phyloP scores from a whole-genome alignment of 2,888 invertebrate species.

The Habroteleia sp. region DNA sequence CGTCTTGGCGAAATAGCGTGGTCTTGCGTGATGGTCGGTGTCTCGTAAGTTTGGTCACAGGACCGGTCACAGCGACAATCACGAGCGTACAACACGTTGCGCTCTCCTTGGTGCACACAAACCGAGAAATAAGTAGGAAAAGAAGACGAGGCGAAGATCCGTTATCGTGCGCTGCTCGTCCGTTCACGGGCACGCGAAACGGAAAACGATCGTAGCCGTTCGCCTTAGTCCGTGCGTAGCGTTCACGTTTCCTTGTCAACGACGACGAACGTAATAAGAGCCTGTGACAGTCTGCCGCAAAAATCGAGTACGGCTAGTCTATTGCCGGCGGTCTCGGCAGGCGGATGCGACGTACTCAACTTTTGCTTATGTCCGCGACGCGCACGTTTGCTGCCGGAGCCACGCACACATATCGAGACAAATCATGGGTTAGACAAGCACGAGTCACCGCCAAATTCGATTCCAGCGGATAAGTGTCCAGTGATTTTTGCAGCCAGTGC shows the following conservation, averaged over 20 bases:
- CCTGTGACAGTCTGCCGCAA: constrained; percentile 30
- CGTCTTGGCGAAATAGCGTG: neutral
- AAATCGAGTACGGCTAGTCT: constrained; percentile 55
- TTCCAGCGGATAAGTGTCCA: too few species aligned
- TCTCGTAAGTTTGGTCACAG: constrained; percentile 7
- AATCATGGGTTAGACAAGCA: too few species aligned
- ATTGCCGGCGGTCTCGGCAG: constrained; percentile 61
- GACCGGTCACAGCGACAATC: constrained; percentile 15
- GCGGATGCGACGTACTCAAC: constrained; percentile 32
- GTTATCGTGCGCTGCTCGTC: constrained; percentile 21
- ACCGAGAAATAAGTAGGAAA: constrained; percentile 27
- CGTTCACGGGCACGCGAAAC: constrained; percentile 36
- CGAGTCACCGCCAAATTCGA: too few species aligned
- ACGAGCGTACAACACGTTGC: too few species aligned
- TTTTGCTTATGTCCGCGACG: constrained; percentile 3
- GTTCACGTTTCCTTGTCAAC: constrained; percentile 27
- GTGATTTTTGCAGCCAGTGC: too few species aligned
- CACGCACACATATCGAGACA: constrained; percentile 12
- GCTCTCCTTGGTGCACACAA: neutral
- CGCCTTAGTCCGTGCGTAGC: constrained; percentile 9
- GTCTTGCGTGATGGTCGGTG: constrained; percentile 10
- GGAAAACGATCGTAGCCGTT: constrained; percentile 30
- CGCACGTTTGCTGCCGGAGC: constrained; percentile 7
- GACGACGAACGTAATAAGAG: constrained; percentile 33
- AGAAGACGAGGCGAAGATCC: constrained; percentile 30